Percentiles rank a stretch among this genome's conserved stretches.
Evolutionary conservation across 2,113 vertebrate species (phyloP).

Genomic region (Pan troglodytes): NHGRI_mPanTro3-v2.1_pri NC_072402.2:7906501-7907000

Average conservation of each 20-base stretch:
- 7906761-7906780: rapidly evolving
- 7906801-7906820: not conserved
- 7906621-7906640: not conserved
- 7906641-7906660: too few relatives aligned
- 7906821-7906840: not conserved
- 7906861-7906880: too few relatives aligned
- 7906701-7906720: not conserved
- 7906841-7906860: not conserved
- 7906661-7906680: not conserved
- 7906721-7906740: not conserved
- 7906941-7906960: not conserved
- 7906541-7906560: not conserved
- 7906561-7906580: too few relatives aligned
- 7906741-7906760: not conserved
- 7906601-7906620: rapidly evolving
- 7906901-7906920: not conserved
- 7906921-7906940: not conserved
- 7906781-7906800: too few relatives aligned
- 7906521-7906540: not conserved
- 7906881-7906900: rapidly evolving
- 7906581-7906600: not conserved
- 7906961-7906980: too few relatives aligned
- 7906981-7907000: rapidly evolving
- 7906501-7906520: rapidly evolving
- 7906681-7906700: not conserved